A percentile compares a stretch with the other conserved stretches of the same genome.
These are phyloP conservation scores for Clistopyga incitator DNA, from an alignment of 2,888 invertebrate genomes.

Conservation along the genomic window DNA sequence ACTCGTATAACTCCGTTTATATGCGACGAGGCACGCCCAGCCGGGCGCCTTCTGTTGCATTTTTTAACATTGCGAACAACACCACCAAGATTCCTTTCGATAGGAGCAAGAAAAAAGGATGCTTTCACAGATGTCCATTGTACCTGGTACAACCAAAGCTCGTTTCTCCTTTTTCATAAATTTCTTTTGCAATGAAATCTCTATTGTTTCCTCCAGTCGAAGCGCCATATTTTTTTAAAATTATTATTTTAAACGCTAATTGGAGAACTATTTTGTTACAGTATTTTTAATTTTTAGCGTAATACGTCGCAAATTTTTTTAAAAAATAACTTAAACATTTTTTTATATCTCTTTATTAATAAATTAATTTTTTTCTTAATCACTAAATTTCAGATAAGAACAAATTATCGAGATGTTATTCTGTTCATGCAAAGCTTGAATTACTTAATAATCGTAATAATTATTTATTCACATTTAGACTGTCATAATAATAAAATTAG, in stretches of 20 bases:
- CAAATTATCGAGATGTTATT: no score
- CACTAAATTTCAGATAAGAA: no score
- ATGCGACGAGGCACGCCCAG: constrained; percentile 46
- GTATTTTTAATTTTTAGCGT: no score
- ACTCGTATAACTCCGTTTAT: constrained; percentile 70
- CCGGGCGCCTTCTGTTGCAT: constrained; percentile 15
- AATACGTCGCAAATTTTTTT: no score
- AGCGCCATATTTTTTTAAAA: no score
- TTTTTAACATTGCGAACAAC: constrained; percentile 8
- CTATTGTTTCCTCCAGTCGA: no score
- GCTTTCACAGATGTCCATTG: neutral
- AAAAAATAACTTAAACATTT: neutral
- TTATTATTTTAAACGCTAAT: no score
- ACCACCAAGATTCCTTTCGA: neutral
- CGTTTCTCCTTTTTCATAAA: neutral
- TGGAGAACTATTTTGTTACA: no score
- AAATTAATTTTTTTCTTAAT: neutral
- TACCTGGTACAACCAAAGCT: neutral
- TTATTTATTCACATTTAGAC: neutral
- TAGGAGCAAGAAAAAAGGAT: neutral
- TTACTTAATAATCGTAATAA: no score
- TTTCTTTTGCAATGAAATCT: neutral
- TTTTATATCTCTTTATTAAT: neutral
- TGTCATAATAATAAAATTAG: neutral
- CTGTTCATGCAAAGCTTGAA: no score